phyloP scores from a whole-genome alignment of 1,140 invertebrate genomes.

The Bombus sibiricus region DNA sequence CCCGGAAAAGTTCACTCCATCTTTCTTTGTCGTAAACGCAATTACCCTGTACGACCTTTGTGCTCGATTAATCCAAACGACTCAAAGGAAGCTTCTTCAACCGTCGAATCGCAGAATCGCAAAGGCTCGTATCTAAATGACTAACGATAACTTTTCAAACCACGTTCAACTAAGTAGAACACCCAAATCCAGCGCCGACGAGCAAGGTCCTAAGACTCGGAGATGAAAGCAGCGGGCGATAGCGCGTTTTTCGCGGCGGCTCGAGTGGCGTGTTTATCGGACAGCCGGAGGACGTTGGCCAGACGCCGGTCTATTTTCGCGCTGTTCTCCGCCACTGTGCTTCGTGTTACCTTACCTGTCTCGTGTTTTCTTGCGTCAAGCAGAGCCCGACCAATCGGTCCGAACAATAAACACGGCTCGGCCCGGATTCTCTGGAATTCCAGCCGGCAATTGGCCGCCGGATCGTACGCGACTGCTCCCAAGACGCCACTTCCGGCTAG shows the following conservation, averaged over 20 bases:
- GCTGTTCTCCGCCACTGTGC: background rate
- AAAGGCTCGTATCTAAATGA: background rate
- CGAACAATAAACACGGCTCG: constrained; percentile 35
- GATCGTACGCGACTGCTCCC: constrained; percentile 46
- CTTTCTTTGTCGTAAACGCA: background rate
- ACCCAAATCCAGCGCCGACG: background rate
- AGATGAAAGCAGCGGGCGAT: constrained; percentile 69
- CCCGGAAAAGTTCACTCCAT: too few species aligned
- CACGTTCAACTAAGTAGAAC: background rate
- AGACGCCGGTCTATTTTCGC: constrained; percentile 71
- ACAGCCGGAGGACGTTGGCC: constrained; percentile 62
- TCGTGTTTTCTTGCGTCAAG: constrained; percentile 35
- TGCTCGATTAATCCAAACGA: background rate
- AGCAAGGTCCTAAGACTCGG: background rate
- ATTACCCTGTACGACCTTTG: background rate
- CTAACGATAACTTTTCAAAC: background rate
- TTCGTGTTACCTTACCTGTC: constrained; percentile 58
- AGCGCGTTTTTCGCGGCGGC: constrained; percentile 55
- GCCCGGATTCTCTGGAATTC: constrained; percentile 46
- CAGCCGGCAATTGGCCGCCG: constrained; percentile 4
- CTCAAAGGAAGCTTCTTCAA: background rate
- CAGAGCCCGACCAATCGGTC: constrained; percentile 9
- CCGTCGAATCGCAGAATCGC: background rate
- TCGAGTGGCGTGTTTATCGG: constrained; percentile 68
- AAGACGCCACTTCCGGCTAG: constrained; percentile 54